These are phyloP conservation scores for Buteo buteo DNA, from an alignment of 2,113 vertebrate species.

Conservation along the genomic window DNA sequence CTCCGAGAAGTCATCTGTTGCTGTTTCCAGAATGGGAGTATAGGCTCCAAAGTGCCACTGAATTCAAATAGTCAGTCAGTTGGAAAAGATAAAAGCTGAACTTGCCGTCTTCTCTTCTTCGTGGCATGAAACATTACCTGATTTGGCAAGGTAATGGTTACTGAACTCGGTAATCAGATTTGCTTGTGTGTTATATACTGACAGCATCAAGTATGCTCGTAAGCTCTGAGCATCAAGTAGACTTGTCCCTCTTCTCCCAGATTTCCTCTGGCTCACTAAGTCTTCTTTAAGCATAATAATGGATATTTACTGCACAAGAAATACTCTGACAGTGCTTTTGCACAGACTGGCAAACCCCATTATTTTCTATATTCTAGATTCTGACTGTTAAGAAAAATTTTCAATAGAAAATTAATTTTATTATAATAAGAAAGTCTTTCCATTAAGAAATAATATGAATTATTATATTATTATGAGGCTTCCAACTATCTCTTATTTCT, in stretches of 20 bases:
- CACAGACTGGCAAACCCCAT: background rate
- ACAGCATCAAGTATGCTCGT: background rate
- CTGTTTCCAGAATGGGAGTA: background rate
- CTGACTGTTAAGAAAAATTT: background rate
- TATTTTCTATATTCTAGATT: background rate
- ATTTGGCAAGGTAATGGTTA: background rate
- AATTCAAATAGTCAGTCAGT: background rate
- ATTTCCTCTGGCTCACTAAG: background rate
- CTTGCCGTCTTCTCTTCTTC: background rate
- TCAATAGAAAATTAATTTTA: background rate
- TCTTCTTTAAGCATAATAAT: background rate
- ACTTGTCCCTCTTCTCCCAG: background rate
- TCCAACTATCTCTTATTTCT: background rate
- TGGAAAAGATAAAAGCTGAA: background rate
- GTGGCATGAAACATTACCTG: background rate
- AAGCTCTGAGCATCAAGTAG: background rate
- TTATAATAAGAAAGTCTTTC: background rate
- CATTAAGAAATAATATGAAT: background rate
- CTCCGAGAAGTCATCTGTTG: background rate
- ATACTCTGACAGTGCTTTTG: background rate
- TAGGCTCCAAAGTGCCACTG: background rate
- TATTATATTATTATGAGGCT: background rate
- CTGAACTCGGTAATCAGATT: background rate
- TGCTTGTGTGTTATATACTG: background rate
- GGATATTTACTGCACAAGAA: background rate